Evolutionary conservation across 2,888 invertebrate species (phyloP).

Genomic region (Xanthorhoe designata): DNA sequence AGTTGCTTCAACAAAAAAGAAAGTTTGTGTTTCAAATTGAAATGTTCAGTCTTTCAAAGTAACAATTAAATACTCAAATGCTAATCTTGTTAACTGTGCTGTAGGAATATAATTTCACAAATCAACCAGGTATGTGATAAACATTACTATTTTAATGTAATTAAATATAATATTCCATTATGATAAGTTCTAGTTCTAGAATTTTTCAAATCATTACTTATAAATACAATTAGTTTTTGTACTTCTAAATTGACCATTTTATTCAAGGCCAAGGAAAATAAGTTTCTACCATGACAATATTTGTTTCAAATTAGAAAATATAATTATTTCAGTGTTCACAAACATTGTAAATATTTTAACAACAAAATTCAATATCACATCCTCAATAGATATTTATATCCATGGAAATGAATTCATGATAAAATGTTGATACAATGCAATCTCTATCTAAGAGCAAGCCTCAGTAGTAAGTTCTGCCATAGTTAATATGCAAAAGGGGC

Average conservation of each 20-base stretch:
- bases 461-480: not conserved
- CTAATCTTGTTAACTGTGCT: not conserved
- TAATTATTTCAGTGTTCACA: not conserved
- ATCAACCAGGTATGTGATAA: not conserved
- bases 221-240: too few relatives aligned
- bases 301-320: not conserved
- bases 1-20: slow-evolving; percentile 10
- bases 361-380: not conserved
- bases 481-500: not conserved
- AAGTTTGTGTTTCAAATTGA: slow-evolving; percentile 15
- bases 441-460: not conserved
- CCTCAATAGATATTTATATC: not conserved
- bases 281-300: too few relatives aligned
- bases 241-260: too few relatives aligned
- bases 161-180: not conserved
- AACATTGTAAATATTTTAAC: not conserved
- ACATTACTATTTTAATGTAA: not conserved
- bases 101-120: not conserved
- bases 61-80: not conserved
- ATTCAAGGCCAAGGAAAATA: too few relatives aligned
- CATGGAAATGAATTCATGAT: not conserved
- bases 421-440: not conserved
- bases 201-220: not conserved
- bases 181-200: not conserved
- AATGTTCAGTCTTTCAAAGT: slow-evolving; percentile 7